Evolutionary conservation across 1,140 invertebrate species (phyloP).

Genomic region (Drosophila tristis): DNA sequence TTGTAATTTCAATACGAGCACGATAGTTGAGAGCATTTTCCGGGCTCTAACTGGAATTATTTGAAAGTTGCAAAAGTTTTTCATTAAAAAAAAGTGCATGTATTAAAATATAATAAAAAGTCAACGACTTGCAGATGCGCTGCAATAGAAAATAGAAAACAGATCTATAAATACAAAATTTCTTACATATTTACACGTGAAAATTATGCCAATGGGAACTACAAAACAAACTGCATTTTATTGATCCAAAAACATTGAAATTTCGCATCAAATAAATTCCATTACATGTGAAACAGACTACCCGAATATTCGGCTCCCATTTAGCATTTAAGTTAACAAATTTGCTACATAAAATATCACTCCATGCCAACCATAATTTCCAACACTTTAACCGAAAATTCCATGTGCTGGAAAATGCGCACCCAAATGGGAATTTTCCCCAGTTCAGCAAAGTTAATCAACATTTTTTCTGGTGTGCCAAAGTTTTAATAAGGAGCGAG

Average conservation of each 20-base stretch:
- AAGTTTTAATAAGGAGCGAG: slow-evolving; percentile 56
- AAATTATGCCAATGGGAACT: neutral
- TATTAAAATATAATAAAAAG: slow-evolving; percentile 5
- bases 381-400: neutral
- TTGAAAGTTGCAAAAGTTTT: slow-evolving; percentile 6
- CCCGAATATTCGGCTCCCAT: too few species aligned
- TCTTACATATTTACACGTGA: too few species aligned
- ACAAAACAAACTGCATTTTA: too few species aligned
- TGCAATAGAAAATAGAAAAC: neutral
- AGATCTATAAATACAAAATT: neutral
- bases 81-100: neutral
- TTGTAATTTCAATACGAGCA: slow-evolving; percentile 57
- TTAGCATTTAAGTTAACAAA: too few species aligned
- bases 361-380: too few species aligned
- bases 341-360: too few species aligned
- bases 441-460: slow-evolving; percentile 60
- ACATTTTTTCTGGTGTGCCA: slow-evolving; percentile 39
- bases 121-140: neutral
- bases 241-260: neutral
- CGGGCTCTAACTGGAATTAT: slow-evolving; percentile 39
- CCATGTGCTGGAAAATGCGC: neutral
- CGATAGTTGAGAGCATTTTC: slow-evolving; percentile 23
- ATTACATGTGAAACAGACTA: too few species aligned
- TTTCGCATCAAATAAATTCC: too few species aligned
- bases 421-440: slow-evolving; percentile 22